Evolutionary conservation across 2,797 vertebrate genomes (phyloP).

Genomic region (Eidolon dupreanum): DNA sequence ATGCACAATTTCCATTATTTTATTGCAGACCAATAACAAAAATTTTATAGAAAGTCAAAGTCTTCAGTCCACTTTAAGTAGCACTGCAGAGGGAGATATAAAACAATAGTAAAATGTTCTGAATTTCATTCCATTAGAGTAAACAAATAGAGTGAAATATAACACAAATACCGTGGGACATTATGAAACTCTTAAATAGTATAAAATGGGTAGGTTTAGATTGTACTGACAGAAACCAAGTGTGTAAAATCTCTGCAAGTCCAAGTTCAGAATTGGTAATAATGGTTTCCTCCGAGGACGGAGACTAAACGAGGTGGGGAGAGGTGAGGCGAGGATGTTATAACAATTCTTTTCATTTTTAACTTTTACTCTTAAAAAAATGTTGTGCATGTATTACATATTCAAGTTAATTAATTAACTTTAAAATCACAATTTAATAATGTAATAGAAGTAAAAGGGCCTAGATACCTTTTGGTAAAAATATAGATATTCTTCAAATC

Average conservation of each 20-base stretch:
- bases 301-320: neutral
- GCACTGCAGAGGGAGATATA: neutral
- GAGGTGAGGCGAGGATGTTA: fast-evolving
- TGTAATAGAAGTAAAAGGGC: neutral
- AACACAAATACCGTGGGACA: neutral
- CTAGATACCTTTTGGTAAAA: neutral
- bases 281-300: neutral
- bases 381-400: neutral
- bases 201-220: neutral
- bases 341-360: neutral
- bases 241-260: neutral
- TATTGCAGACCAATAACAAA: neutral
- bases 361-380: neutral
- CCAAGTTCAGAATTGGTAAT: neutral
- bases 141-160: neutral
- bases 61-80: neutral
- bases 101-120: neutral
- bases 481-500: neutral
- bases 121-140: neutral
- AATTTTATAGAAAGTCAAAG: neutral
- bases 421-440: neutral
- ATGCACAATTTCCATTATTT: neutral
- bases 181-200: neutral
- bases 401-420: neutral
- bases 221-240: neutral